phyloP scores from a whole-genome alignment of 2,797 vertebrate genomes.

The Intellagama lesueurii region DNA sequence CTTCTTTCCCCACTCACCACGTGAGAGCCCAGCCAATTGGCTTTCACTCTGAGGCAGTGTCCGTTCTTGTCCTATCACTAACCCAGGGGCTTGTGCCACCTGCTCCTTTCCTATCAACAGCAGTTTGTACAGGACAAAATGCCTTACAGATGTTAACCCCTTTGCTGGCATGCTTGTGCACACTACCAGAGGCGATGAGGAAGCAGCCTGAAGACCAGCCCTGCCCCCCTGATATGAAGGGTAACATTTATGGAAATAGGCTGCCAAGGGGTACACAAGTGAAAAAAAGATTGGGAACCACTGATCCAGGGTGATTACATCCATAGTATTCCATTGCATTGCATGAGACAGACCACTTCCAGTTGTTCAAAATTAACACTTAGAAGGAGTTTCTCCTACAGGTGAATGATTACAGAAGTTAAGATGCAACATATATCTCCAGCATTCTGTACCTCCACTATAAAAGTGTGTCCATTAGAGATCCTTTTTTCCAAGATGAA shows the following conservation, averaged over 20 bases:
- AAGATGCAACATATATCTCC: not conserved
- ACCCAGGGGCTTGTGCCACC: no score
- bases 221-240: not conserved
- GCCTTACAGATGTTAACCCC: no score
- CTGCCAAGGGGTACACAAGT: no score
- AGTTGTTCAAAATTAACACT: not conserved
- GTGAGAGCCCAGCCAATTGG: no score
- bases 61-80: no score
- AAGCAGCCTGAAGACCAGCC: no score
- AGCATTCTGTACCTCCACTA: not conserved
- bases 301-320: not conserved
- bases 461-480: not conserved
- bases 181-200: no score
- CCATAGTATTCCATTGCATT: not conserved
- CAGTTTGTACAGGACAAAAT: no score
- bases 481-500: constrained; percentile 8
- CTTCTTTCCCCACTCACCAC: no score
- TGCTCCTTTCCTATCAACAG: no score
- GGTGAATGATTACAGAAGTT: not conserved
- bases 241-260: not conserved
- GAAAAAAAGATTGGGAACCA: not conserved
- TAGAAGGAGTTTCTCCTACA: not conserved
- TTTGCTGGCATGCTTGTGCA: no score
- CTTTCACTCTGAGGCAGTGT: no score
- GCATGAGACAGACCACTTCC: not conserved